Evolutionary conservation across 2,888 invertebrate species (phyloP).

Genomic region (Notodonta ziczac): DNA sequence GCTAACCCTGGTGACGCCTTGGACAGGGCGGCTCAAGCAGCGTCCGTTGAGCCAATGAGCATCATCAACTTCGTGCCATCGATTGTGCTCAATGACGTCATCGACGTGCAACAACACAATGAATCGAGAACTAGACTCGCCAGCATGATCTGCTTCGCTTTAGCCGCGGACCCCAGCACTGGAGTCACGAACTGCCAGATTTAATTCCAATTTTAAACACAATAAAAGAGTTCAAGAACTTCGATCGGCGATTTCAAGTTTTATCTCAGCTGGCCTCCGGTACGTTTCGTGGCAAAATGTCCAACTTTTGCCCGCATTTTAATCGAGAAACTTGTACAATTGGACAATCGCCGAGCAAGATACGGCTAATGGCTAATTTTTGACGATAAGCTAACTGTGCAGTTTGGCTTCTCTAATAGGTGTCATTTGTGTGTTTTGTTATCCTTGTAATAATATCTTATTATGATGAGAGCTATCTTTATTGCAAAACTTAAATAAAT

Average conservation of each 20-base stretch:
- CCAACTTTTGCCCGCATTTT: conserved; percentile 57
- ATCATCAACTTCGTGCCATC: conserved; percentile 62
- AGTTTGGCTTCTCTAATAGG: conserved; percentile 28
- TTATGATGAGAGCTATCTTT: too few species aligned
- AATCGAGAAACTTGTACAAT: conserved; percentile 69
- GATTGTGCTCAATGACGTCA: conserved; percentile 60
- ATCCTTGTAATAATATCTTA: conserved; percentile 18
- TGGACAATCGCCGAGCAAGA: conserved; percentile 60
- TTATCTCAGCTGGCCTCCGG: conserved; percentile 56
- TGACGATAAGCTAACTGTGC: conserved; percentile 50
- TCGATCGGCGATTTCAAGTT: conserved; percentile 52
- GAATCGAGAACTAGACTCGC: conserved; percentile 46
- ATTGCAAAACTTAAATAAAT: too few species aligned
- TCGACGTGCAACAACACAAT: conserved; percentile 39
- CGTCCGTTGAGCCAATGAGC: conserved; percentile 49
- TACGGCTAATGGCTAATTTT: conserved; percentile 61
- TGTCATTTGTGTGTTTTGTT: conserved; percentile 31
- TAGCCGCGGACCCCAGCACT: conserved; percentile 57
- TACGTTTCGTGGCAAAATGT: conserved; percentile 53
- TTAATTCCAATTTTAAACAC: conserved; percentile 24
- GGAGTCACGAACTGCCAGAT: conserved; percentile 55
- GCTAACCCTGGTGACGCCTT: conserved; percentile 53
- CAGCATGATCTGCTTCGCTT: conserved; percentile 62
- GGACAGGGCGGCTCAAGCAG: conserved; percentile 54
- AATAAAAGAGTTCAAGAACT: conserved; percentile 22